Evolutionary conservation across 1,140 invertebrate genomes (phyloP).

Genomic region (Agraylea sexmaculata): DNA sequence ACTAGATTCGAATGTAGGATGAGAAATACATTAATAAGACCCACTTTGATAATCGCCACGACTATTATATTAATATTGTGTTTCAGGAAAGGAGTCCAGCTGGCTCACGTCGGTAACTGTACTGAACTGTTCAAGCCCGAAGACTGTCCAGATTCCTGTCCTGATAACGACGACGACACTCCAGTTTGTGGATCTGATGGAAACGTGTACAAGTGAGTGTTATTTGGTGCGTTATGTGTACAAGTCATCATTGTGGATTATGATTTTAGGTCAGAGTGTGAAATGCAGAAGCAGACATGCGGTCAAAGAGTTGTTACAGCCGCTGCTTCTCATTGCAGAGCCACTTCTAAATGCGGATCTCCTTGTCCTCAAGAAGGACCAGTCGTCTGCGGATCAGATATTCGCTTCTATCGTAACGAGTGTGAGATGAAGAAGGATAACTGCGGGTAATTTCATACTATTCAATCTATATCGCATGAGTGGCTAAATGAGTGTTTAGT

Average conservation of each 20-base stretch:
- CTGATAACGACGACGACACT: conserved; percentile 51
- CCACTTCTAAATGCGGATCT: conserved; percentile 68
- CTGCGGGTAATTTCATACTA: conserved; percentile 60
- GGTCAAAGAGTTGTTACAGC: conserved; percentile 72
- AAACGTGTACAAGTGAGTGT: conserved; percentile 70
- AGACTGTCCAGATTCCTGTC: conserved; percentile 60
- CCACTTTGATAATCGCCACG: too few species aligned
- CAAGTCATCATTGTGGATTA: background rate
- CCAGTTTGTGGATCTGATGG: conserved; percentile 85
- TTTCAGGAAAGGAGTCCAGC: conserved; percentile 65
- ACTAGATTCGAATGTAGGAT: too few species aligned
- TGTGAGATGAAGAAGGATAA: conserved; percentile 88
- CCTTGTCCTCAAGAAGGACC: conserved; percentile 46
- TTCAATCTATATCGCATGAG: background rate
- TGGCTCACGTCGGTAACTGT: conserved; percentile 78
- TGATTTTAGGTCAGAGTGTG: conserved; percentile 66
- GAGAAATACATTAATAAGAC: too few species aligned
- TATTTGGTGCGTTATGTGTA: background rate
- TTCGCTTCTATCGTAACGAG: conserved; percentile 81
- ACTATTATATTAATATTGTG: too few species aligned
- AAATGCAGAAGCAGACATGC: conserved; percentile 72
- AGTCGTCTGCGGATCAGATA: conserved; percentile 86
- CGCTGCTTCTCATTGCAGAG: conserved; percentile 65
- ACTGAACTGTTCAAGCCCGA: conserved; percentile 55
- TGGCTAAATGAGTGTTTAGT: too few species aligned